Evolutionary conservation across 1,140 invertebrate genomes (phyloP).

Genomic region (Temnothorax curvispinosus): DNA sequence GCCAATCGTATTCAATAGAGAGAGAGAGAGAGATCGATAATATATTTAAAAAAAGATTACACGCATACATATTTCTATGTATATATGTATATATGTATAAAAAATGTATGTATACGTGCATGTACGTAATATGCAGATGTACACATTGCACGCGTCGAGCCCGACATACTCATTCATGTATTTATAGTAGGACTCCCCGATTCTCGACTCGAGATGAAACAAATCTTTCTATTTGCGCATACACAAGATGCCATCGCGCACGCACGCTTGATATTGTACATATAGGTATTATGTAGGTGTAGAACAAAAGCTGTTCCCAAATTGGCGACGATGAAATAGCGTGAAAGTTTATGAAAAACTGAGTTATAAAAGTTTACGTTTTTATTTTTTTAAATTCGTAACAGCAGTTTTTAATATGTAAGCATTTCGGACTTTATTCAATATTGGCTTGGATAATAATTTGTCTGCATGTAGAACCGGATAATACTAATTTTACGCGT

Average conservation of each 20-base stretch:
- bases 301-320: conserved; percentile 9
- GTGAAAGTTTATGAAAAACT: conserved; percentile 5
- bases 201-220: not conserved
- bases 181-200: conserved; percentile 1
- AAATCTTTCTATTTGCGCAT: not conserved
- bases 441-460: not conserved
- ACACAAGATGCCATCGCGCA: not conserved
- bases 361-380: not conserved
- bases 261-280: not conserved
- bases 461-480: not conserved
- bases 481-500: not conserved
- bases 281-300: no score
- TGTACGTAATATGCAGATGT: conserved; percentile 19
- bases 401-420: not conserved
- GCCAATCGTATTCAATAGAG: conserved; percentile 72
- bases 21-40: conserved; percentile 82
- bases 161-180: conserved; percentile 60
- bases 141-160: conserved; percentile 46
- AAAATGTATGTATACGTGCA: conserved; percentile 23
- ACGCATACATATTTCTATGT: conserved; percentile 55
- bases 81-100: conserved; percentile 34
- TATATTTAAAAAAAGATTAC: conserved; percentile 81
- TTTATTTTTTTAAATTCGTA: not conserved
- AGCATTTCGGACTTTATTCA: not conserved
- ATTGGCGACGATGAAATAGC: not conserved